Conservation (phyloP, 2,113 vertebrate genomes). For the Poeciliopsis occidentalis region DNA sequence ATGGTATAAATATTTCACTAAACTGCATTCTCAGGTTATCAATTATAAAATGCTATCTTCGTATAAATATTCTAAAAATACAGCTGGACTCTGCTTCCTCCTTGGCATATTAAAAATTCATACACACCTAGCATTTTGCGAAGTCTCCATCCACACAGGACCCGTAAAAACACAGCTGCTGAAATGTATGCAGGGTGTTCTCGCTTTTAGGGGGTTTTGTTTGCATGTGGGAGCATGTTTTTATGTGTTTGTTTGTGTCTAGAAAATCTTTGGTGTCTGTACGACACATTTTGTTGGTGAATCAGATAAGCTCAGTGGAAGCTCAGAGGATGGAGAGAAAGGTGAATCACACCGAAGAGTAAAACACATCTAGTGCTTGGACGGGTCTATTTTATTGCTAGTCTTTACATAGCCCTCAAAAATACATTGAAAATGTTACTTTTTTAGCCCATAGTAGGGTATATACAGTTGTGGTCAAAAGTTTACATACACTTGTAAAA, state of each 20-base stretch:
- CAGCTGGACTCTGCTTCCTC: constrained; percentile 65
- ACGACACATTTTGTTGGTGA: constrained; percentile 9
- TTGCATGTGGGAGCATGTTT: constrained; percentile 18
- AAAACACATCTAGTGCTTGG: constrained; percentile 18
- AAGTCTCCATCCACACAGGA: constrained; percentile 50
- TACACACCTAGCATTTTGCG: constrained; percentile 62
- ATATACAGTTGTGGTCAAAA: too few relatives aligned
- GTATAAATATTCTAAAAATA: constrained; percentile 83
- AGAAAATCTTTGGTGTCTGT: background rate
- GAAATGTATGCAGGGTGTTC: constrained; percentile 43
- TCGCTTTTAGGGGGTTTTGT: constrained; percentile 31
- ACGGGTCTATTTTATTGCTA: background rate
- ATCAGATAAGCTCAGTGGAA: constrained; percentile 32
- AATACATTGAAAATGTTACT: background rate
- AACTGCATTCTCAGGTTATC: constrained; percentile 79
- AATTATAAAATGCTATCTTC: constrained; percentile 82
- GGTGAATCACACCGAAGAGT: constrained; percentile 46
- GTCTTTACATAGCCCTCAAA: background rate
- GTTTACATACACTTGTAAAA: too few relatives aligned
- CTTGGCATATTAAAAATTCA: constrained; percentile 72
- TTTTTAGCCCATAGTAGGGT: background rate
- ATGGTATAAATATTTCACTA: constrained; percentile 78
- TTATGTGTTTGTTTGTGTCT: constrained; percentile 2
- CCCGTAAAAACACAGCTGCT: constrained; percentile 34
- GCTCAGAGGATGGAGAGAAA: constrained; percentile 34